phyloP scores from a whole-genome alignment of 2,888 invertebrate species.

The Ischnus inquisitorius region DNA sequence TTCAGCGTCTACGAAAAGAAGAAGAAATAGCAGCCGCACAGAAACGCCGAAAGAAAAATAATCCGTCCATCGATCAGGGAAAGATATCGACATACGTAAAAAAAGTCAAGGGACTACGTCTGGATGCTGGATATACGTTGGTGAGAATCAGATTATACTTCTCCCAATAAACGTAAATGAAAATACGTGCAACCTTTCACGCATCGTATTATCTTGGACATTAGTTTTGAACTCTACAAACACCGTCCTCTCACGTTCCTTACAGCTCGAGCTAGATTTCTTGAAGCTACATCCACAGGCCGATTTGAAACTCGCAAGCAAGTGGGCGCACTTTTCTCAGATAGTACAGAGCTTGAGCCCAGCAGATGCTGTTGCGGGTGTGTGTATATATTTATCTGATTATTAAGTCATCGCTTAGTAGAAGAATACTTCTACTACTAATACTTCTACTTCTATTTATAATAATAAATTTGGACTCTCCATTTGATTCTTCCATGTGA shows the following conservation, averaged over 20 bases:
- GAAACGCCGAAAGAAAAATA: constrained; percentile 13
- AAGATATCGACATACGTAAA: constrained; percentile 2
- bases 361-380: background rate
- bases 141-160: constrained; percentile 3
- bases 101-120: background rate
- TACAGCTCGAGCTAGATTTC: constrained; percentile 20
- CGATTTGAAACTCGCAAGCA: constrained; percentile 7
- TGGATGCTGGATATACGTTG: constrained; percentile 12
- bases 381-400: background rate
- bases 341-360: constrained; percentile 9
- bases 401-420: background rate
- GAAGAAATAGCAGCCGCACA: background rate
- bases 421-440: too few relatives aligned
- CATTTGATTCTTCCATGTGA: background rate
- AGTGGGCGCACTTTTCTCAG: constrained; percentile 1
- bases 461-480: background rate
- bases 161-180: background rate
- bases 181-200: background rate
- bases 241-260: background rate
- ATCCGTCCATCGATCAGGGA: background rate
- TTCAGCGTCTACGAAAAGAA: background rate
- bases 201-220: too few relatives aligned
- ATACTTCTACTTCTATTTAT: too few relatives aligned
- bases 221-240: too few relatives aligned
- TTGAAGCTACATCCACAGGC: constrained; percentile 12